These are phyloP conservation scores for Lysandra bellargus DNA, from an alignment of 2,888 invertebrate species.

Conservation along the genomic window DNA sequence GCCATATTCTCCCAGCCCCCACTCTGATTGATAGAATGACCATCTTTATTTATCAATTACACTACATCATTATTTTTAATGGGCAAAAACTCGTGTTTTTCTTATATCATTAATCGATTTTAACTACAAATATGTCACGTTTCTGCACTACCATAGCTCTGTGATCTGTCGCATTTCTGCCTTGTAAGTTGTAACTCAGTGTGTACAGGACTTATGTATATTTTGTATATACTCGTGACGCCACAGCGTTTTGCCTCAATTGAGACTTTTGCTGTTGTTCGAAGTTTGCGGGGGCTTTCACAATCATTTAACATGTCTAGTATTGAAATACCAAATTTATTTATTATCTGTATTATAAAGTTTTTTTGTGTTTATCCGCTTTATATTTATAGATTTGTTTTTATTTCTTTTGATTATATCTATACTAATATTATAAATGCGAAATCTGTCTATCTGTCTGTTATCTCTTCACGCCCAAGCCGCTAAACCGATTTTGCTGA, in stretches of 20 bases:
- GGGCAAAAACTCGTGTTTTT: no score
- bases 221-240: neutral
- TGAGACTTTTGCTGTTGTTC: conserved; percentile 16
- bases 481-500: no score
- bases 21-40: no score
- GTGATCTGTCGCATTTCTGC: neutral
- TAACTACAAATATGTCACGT: no score
- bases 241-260: neutral
- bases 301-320: neutral
- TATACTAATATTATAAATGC: no score
- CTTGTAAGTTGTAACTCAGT: neutral
- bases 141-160: neutral
- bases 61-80: no score
- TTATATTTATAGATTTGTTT: neutral
- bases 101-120: no score
- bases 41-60: no score
- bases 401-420: neutral
- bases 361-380: neutral
- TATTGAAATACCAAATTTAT: neutral
- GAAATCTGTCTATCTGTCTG: no score
- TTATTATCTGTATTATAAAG: conserved; percentile 14
- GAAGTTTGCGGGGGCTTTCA: neutral
- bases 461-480: no score
- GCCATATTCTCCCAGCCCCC: no score
- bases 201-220: neutral